A percentile compares a stretch with the other conserved stretches of the same genome.
Evolutionary conservation across 2,797 vertebrate species (phyloP).

Genomic region (Xenopus petersii): DNA sequence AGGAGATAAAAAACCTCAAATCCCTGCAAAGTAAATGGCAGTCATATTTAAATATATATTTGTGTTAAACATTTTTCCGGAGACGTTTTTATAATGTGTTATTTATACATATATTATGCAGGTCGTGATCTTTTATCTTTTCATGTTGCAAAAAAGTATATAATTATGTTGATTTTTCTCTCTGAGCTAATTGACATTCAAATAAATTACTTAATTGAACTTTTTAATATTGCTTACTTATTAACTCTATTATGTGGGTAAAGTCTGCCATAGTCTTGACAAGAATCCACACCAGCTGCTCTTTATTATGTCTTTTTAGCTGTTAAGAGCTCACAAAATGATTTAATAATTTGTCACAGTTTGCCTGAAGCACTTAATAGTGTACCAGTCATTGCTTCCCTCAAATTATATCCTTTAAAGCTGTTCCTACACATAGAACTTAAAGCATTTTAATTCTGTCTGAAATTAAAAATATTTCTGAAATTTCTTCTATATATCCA

Average conservation of each 20-base stretch:
- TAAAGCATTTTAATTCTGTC: neutral
- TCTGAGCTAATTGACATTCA: slow-evolving; percentile 33
- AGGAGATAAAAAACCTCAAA: neutral
- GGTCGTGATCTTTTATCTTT: slow-evolving; percentile 10
- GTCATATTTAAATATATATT: slow-evolving; percentile 3
- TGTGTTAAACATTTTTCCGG: neutral
- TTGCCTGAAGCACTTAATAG: slow-evolving; percentile 24
- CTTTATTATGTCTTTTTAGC: slow-evolving; percentile 15
- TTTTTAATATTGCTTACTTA: slow-evolving; percentile 32
- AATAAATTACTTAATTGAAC: slow-evolving; percentile 27
- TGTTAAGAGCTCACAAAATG: slow-evolving; percentile 31
- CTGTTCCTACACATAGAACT: slow-evolving; percentile 1
- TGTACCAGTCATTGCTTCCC: slow-evolving; percentile 27
- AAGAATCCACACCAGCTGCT: slow-evolving; percentile 25
- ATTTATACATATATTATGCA: slow-evolving; percentile 18
- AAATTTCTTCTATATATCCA: too few relatives aligned
- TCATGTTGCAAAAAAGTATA: slow-evolving; percentile 11
- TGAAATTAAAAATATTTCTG: neutral
- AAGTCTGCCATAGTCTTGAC: slow-evolving; percentile 5
- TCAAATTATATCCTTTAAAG: slow-evolving; percentile 6
- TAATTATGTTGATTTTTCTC: slow-evolving; percentile 31
- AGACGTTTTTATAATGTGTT: slow-evolving; percentile 10
- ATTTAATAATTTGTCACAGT: slow-evolving; percentile 44
- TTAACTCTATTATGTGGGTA: slow-evolving; percentile 41
- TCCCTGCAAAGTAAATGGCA: slow-evolving; percentile 1